Percentiles rank a stretch among this genome's conserved stretches.
These are phyloP conservation scores for Nomada ferruginata DNA, from an alignment of 2,888 invertebrate genomes.

Conservation along the genomic window DNA sequence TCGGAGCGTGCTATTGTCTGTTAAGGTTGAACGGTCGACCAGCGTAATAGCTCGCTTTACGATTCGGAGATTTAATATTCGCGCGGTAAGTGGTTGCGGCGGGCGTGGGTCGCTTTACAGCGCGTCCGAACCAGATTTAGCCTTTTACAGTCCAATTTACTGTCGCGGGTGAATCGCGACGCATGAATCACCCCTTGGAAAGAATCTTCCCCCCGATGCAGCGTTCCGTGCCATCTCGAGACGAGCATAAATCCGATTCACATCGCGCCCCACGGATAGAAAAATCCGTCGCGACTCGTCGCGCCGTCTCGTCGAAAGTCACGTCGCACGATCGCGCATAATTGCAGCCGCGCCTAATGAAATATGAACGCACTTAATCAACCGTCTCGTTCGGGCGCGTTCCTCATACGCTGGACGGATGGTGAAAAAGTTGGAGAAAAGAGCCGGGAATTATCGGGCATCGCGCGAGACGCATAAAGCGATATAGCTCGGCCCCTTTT, in stretches of 20 bases:
- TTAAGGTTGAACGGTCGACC: constrained; percentile 37
- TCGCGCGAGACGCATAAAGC: constrained; percentile 51
- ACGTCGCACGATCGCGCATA: constrained; percentile 8
- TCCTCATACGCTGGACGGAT: neutral
- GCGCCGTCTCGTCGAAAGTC: neutral
- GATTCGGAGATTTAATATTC: constrained; percentile 55
- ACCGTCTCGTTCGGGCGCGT: constrained; percentile 17
- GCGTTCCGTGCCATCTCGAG: neutral
- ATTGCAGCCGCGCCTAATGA: constrained; percentile 34
- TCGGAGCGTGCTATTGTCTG: constrained; percentile 42
- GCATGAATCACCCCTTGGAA: constrained; percentile 13
- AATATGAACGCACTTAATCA: constrained; percentile 50
- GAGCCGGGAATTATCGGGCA: constrained; percentile 53
- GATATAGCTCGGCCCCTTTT: constrained; percentile 33
- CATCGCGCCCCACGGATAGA: constrained; percentile 1
- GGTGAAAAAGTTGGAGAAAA: constrained; percentile 17
- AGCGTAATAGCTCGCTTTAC: constrained; percentile 46
- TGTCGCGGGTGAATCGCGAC: constrained; percentile 9
- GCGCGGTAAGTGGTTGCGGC: constrained; percentile 20
- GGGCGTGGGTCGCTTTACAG: constrained; percentile 20
- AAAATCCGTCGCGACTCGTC: neutral
- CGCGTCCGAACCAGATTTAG: constrained; percentile 32
- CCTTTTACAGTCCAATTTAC: constrained; percentile 27
- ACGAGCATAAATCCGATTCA: constrained; percentile 3
- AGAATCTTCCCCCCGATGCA: neutral